Evolutionary conservation across 2,113 vertebrate genomes (phyloP), one percentile per base, ranked within the genome.

Genomic region (Coryphaenoides rupestris): DNA sequence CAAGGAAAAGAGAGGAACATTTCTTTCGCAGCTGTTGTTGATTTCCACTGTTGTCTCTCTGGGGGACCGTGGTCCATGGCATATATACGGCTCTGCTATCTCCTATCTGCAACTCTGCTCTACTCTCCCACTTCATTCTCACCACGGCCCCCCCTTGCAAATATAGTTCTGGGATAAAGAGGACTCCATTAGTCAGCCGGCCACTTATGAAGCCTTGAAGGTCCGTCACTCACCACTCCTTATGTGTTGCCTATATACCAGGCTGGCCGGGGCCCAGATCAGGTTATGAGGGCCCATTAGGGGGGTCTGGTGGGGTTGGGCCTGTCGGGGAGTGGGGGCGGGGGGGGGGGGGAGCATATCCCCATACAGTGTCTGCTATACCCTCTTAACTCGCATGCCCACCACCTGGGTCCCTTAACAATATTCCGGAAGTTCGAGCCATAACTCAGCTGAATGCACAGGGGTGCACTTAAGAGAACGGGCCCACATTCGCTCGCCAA

Each of bases 101-200:
- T 54, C 65, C 60, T 77, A 69, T 74, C 74, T 79, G 65, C 65
- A 54, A 77, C 79, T 75, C 87, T 91, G 85, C 17, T 77, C 80
- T n/a, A n/a, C n/a, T n/a, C n/a, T n/a, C n/a, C 80, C 82, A 62
- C 73, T 77, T 91, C 87, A 89, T 64, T 83, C 83, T 73, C 89
- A 84, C 86, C 78, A 76, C 73, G 79, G n/a, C 81, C 86, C 61
- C n/a, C 74, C 75, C 81, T 79, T 64, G 80, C 80, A 83, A 88
- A 89, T 89, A 90, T 88, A 88, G 83, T 82, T 65, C 83, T 75
- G 57, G 84, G 89, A 91, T 89, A 90, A 90, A 88, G 83, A 79
- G 80, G 69, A 79, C 65, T 86, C 88, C 90, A 92, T 91, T 90
- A 91, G 86, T 79, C 65, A 80, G 83, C 72, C 77, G 81, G 77